phyloP scores from a whole-genome alignment of 2,888 invertebrate species.

The Galerucella calmariensis region DNA sequence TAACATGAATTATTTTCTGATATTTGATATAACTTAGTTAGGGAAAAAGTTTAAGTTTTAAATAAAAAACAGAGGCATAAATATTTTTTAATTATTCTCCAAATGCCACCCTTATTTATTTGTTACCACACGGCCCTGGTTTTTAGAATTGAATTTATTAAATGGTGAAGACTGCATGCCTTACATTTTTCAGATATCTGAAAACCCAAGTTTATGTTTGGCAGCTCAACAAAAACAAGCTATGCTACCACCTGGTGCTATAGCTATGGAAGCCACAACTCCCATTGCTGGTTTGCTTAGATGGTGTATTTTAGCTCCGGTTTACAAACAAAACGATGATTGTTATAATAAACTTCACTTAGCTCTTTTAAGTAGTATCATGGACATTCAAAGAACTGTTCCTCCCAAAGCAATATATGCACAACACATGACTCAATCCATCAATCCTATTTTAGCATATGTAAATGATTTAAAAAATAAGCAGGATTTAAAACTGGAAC shows the following conservation, averaged over 20 bases:
- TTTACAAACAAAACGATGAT: conserved; percentile 65
- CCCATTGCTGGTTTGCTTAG: conserved; percentile 84
- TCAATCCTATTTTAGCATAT: conserved; percentile 52
- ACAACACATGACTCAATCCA: conserved; percentile 67
- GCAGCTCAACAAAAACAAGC: conserved; percentile 75
- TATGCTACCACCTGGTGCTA: conserved; percentile 80
- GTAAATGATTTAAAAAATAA: conserved; percentile 49
- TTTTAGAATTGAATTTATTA: conserved; percentile 2
- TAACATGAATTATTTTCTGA: too few species aligned
- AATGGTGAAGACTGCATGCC: background rate
- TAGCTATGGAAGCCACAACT: conserved; percentile 85
- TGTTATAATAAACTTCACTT: conserved; percentile 76
- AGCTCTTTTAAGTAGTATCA: conserved; percentile 73
- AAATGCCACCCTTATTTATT: too few species aligned
- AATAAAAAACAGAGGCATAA: too few species aligned
- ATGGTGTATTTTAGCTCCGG: conserved; percentile 79
- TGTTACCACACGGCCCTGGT: too few species aligned
- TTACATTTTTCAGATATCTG: conserved; percentile 67
- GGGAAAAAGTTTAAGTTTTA: too few species aligned
- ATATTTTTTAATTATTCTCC: too few species aligned
- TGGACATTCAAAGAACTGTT: conserved; percentile 67
- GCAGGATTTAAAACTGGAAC: conserved; percentile 45
- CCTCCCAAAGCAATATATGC: conserved; percentile 74
- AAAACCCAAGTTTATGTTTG: conserved; percentile 75
- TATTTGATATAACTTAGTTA: too few species aligned